Conservation (phyloP, 35 echinoderm and acorn worm genomes). For the Hemicentrotus pulcherrimus region DNA sequence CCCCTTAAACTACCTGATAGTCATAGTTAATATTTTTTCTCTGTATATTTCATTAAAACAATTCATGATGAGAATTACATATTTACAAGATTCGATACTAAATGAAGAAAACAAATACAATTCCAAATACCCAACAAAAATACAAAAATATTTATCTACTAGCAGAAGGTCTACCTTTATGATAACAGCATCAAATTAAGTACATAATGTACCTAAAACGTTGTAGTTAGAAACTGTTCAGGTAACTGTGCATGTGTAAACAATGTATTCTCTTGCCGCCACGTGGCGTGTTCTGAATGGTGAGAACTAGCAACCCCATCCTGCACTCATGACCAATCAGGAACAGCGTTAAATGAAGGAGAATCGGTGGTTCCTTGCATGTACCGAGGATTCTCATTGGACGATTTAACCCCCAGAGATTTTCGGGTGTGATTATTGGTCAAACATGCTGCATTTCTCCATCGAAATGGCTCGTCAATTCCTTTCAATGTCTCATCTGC, state of each 20-base stretch:
- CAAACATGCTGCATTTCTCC: not conserved
- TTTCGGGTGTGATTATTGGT: not conserved
- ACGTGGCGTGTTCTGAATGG: not conserved
- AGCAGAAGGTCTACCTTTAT: too few species aligned
- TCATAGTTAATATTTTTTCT: too few species aligned
- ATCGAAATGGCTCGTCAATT: not conserved
- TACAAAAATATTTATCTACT: too few species aligned
- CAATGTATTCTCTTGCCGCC: not conserved
- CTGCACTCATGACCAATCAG: constrained; percentile 19
- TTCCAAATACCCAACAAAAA: too few species aligned
- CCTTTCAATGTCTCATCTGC: not conserved
- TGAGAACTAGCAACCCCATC: not conserved
- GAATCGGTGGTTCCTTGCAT: not conserved
- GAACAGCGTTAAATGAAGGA: not conserved
- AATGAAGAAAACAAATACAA: too few species aligned
- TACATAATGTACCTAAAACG: not conserved
- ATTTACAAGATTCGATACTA: too few species aligned
- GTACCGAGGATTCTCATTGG: not conserved
- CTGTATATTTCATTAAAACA: too few species aligned
- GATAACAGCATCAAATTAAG: too few species aligned
- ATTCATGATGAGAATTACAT: too few species aligned
- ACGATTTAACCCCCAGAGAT: not conserved
- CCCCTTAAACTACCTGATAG: too few species aligned
- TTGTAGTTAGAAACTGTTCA: not conserved
- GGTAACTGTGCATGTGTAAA: not conserved